Percentiles rank a stretch among this genome's conserved stretches.
Evolutionary conservation across 2,888 invertebrate genomes (phyloP).

Genomic region (Cheilosia impressa): DNA sequence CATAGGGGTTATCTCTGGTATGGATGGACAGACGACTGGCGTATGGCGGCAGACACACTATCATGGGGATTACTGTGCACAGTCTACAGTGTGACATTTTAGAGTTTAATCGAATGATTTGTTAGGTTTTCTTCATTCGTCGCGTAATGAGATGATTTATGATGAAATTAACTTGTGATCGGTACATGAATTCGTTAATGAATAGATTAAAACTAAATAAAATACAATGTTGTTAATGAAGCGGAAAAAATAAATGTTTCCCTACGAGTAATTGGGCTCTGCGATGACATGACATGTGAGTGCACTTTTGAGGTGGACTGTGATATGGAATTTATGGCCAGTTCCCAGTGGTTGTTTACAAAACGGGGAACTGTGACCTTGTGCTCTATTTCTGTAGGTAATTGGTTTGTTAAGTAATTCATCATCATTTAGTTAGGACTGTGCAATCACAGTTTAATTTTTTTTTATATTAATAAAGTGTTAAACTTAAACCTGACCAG

Average conservation of each 20-base stretch:
- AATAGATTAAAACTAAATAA: slow-evolving; percentile 8
- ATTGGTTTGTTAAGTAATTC: too few relatives aligned
- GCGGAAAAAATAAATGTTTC: neutral
- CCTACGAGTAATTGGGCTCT: slow-evolving; percentile 15
- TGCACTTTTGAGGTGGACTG: too few relatives aligned
- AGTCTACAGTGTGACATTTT: slow-evolving; percentile 1
- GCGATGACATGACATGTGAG: neutral
- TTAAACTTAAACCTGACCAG: too few relatives aligned
- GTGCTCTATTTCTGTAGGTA: too few relatives aligned
- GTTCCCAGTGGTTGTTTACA: too few relatives aligned
- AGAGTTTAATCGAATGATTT: slow-evolving; percentile 24
- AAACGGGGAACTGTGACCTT: too few relatives aligned
- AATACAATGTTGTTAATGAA: neutral
- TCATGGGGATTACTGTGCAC: slow-evolving; percentile 16
- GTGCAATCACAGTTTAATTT: too few relatives aligned
- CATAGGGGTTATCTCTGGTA: slow-evolving; percentile 13
- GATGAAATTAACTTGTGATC: slow-evolving; percentile 43
- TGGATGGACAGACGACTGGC: neutral
- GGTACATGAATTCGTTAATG: slow-evolving; percentile 15
- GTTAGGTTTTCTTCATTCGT: slow-evolving; percentile 6
- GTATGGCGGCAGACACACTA: neutral
- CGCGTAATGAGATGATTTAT: slow-evolving; percentile 29
- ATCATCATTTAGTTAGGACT: too few relatives aligned
- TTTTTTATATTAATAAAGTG: too few relatives aligned
- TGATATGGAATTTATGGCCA: too few relatives aligned